Conservation (phyloP, 2,888 invertebrate species). For the Dugesia japonica region DNA sequence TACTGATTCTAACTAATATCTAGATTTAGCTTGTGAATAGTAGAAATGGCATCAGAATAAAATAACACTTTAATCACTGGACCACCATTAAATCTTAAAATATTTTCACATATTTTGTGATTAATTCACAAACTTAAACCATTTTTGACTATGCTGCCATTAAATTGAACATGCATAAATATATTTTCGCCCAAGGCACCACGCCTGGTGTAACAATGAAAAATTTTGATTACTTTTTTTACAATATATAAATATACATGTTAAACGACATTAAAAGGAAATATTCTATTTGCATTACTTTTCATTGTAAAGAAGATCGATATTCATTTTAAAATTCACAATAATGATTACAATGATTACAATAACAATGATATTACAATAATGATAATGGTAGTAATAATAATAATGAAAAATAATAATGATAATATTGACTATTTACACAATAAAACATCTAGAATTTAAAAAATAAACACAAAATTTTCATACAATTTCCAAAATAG, state of each 20-base stretch:
- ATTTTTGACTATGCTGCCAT: not conserved
- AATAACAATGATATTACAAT: no score
- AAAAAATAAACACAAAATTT: not conserved
- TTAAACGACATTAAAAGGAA: no score
- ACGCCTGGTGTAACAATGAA: slow-evolving; percentile 3
- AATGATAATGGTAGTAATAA: no score
- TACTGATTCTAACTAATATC: not conserved
- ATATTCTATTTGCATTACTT: no score
- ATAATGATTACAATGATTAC: no score
- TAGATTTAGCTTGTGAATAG: not conserved
- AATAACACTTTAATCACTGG: no score
- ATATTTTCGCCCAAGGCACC: slow-evolving; percentile 9
- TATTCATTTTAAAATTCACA: no score
- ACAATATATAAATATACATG: no score
- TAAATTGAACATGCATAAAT: not conserved
- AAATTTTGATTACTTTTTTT: not conserved
- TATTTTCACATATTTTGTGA: no score
- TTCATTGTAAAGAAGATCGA: no score
- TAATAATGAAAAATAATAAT: not conserved
- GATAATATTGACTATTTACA: slow-evolving; percentile 12
- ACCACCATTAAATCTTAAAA: no score
- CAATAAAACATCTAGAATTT: not conserved
- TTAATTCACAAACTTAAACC: not conserved
- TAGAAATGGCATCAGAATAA: not conserved
- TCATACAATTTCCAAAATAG: slow-evolving; percentile 4